Evolutionary conservation across 2,113 vertebrate species (phyloP).

Genomic region (Atrichornis clamosus): DNA sequence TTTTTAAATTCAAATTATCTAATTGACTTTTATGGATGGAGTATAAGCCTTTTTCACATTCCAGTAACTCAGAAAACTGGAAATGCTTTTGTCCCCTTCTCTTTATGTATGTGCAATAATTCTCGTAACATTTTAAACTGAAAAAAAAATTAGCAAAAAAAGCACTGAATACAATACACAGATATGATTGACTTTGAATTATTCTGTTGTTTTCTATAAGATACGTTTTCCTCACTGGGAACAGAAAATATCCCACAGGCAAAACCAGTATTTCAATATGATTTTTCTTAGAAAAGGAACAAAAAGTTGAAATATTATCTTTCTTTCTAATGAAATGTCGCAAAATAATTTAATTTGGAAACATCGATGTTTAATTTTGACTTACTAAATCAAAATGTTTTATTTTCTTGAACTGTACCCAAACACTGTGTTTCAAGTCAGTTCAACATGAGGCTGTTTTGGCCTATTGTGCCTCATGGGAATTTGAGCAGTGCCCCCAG

Average conservation of each 20-base stretch:
- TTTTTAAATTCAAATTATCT: neutral
- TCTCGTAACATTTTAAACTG: neutral
- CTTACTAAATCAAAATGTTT: conserved; percentile 26
- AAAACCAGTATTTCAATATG: neutral
- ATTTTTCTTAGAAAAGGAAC: conserved; percentile 17
- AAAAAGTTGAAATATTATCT: conserved; percentile 40
- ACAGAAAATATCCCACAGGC: conserved; percentile 18
- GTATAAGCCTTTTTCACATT: neutral
- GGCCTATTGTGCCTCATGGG: neutral
- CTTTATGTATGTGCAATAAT: neutral
- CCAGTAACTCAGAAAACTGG: neutral
- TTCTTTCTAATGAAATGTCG: conserved; percentile 3
- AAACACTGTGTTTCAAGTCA: neutral
- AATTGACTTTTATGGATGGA: neutral
- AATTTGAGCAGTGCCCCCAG: neutral
- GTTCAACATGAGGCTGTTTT: neutral
- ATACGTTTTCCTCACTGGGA: conserved; percentile 19
- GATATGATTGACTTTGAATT: conserved; percentile 20
- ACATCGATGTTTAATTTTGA: conserved; percentile 23
- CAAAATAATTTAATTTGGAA: conserved; percentile 43
- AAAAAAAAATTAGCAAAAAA: neutral
- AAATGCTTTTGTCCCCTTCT: neutral
- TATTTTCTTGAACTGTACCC: conserved; percentile 21
- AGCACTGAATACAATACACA: neutral
- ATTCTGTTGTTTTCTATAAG: conserved; percentile 3